Conservation (phyloP, 1,140 invertebrate species). For the Aphaenogaster floridana region DNA sequence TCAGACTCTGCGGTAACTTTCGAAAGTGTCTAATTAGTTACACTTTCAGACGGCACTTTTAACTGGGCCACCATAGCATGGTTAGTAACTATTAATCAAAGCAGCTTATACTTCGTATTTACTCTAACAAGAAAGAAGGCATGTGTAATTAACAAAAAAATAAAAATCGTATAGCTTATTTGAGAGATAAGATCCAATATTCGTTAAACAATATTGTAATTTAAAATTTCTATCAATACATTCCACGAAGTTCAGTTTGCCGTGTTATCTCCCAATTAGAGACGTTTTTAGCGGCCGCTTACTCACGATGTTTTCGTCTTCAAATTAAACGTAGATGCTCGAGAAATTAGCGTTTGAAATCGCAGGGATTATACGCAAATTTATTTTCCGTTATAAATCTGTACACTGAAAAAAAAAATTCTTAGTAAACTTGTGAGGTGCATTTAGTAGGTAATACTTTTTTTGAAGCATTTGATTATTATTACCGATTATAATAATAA, state of each 20-base stretch:
- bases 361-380: background rate
- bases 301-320: background rate
- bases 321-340: background rate
- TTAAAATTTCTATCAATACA: background rate
- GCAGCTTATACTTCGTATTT: background rate
- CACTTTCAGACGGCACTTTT: conserved; percentile 71
- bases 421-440: no score
- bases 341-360: background rate
- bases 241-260: background rate
- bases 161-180: background rate
- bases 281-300: background rate
- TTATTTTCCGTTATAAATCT: conserved; percentile 14
- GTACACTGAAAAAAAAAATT: no score
- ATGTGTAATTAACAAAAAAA: conserved; percentile 7
- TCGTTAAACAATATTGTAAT: background rate
- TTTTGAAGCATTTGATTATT: no score
- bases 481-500: no score
- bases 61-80: conserved; percentile 64
- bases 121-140: conserved; percentile 3
- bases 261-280: background rate
- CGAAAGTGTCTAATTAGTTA: conserved; percentile 77
- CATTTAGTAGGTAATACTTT: no score
- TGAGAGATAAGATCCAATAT: background rate
- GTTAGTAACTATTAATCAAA: conserved; percentile 36
- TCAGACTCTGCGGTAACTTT: conserved; percentile 71